Conservation (phyloP, 2,888 invertebrate genomes). For the Phyto melanocephala region DNA sequence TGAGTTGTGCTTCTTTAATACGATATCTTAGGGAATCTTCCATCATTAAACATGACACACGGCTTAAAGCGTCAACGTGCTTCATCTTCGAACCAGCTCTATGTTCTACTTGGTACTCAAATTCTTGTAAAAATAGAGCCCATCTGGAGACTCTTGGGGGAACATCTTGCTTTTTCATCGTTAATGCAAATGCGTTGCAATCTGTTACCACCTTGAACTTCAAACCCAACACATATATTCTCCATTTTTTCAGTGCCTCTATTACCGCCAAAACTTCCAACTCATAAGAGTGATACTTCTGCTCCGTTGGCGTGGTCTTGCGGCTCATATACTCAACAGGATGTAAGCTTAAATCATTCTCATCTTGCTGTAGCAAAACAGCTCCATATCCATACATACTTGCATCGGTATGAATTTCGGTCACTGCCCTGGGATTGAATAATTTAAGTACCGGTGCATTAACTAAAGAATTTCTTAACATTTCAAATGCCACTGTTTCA, state of each 20-base stretch:
- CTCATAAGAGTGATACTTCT: conserved; percentile 40
- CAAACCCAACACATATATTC: conserved; percentile 48
- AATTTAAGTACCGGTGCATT: conserved; percentile 7
- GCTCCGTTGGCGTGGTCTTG: no score
- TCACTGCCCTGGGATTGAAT: not conserved
- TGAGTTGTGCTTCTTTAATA: conserved; percentile 41
- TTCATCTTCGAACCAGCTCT: no score
- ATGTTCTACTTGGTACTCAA: no score
- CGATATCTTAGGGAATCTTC: conserved; percentile 52
- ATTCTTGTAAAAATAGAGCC: no score
- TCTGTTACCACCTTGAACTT: no score
- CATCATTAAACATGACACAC: no score
- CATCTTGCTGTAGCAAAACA: conserved; percentile 47
- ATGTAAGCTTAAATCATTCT: conserved; percentile 45
- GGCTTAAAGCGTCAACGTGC: no score
- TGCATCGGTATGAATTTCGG: conserved; percentile 51
- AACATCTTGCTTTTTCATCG: conserved; percentile 51
- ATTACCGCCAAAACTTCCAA: no score
- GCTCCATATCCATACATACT: conserved; percentile 54
- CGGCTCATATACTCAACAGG: conserved; percentile 57
- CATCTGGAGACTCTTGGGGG: conserved; percentile 39
- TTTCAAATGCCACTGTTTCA: conserved; percentile 39
- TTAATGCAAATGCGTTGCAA: conserved; percentile 54
- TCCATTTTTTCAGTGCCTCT: conserved; percentile 36
- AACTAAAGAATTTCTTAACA: not conserved